Base-by-base conservation (phyloP, 2,113 vertebrate species). In the Corvus hawaiiensis region DNA sequence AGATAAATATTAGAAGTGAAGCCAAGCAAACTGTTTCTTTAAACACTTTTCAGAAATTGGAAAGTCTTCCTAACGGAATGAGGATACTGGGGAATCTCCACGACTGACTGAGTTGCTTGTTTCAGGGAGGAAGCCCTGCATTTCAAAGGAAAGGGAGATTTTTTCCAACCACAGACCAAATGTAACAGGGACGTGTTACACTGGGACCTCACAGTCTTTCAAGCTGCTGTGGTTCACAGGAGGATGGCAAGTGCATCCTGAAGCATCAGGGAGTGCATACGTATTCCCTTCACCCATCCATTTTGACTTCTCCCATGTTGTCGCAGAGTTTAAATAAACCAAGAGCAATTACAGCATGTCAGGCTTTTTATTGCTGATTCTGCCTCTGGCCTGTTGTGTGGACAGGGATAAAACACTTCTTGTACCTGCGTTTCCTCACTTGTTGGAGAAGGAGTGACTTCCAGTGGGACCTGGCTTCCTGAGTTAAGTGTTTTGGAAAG, bases 11-110 rank as follows among this genome's bases (percentile, higher is more conserved):
- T 97, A 98, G 97, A 97, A 86, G 61, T 3, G 56, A 78, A 83
- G 96, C 97, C 97, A 98, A 97, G 89, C 94, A 96, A 97, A 98
- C 90, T 39, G 62, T 95, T 96, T 96, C 97, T 96, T 95, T 91
- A 97, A 97, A 97, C 63, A 74, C 63, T 86, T 93, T 74, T 78
- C 92, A 95, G 96, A 96, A 93, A 93, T 12, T 71, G 12, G 83
- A 82, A 95, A 81, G 58, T 41, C 93, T 59, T 93, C 67, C 69
- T 69, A 33, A 72, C 17, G 76, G 49, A 44, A 79, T 26, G 82
- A 90, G 93, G 79, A 77, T 72, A 48, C 49, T 0, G 3, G 73
- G 69, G 59, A 95, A 79, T 64, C 83, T 86, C 84, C 41, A n/a
- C 58, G 71, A 73, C 73, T 76, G 78, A 69, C n/a, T 58, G 48